Conservation (phyloP, 2,888 invertebrate genomes). For the Erebia epiphron region DNA sequence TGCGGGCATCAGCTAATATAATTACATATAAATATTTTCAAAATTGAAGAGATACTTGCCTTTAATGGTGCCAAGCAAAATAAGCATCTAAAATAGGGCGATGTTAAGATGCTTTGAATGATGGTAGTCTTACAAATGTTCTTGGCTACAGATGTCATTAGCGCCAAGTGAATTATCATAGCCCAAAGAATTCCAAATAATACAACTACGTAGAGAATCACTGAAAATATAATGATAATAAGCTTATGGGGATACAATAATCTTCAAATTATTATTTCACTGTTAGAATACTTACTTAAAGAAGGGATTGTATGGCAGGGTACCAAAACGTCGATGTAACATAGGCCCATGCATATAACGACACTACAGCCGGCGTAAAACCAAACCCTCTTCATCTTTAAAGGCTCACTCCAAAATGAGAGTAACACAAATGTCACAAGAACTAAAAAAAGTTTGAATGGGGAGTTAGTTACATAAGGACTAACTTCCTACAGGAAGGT, state of each 20-base stretch:
- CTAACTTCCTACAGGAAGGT: too few species aligned
- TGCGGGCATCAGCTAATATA: too few species aligned
- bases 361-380: slow-evolving; percentile 60
- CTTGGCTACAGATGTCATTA: slow-evolving; percentile 55
- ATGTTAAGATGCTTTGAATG: slow-evolving; percentile 56
- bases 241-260: neutral
- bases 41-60: slow-evolving; percentile 49
- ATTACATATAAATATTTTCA: neutral
- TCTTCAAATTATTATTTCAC: neutral
- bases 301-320: slow-evolving; percentile 66
- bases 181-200: slow-evolving; percentile 60
- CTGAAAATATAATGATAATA: slow-evolving; percentile 49
- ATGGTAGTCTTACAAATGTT: slow-evolving; percentile 52
- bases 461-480: neutral
- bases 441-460: slow-evolving; percentile 53
- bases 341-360: slow-evolving; percentile 63
- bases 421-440: slow-evolving; percentile 62
- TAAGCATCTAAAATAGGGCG: slow-evolving; percentile 53
- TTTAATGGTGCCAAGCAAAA: slow-evolving; percentile 63
- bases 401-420: slow-evolving; percentile 70
- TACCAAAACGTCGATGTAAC: slow-evolving; percentile 64
- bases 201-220: slow-evolving; percentile 64
- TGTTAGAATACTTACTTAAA: slow-evolving; percentile 58
- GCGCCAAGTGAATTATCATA: slow-evolving; percentile 56
- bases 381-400: slow-evolving; percentile 62